These are phyloP conservation scores for Hypomesus transpacificus DNA, from an alignment of 2,113 vertebrate genomes.

Conservation along the genomic window DNA sequence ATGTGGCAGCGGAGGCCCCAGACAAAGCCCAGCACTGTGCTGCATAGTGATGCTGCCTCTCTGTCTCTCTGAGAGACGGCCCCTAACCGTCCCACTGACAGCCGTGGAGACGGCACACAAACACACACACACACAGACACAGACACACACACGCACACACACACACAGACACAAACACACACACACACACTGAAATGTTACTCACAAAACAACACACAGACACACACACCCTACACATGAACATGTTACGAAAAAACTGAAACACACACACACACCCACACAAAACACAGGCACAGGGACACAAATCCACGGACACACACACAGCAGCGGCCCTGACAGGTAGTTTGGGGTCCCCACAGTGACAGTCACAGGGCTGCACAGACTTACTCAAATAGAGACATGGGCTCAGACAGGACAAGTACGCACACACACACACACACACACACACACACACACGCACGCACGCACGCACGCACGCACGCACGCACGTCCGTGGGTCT, in stretches of 20 bases:
- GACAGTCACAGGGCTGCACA: neutral
- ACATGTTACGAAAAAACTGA: neutral
- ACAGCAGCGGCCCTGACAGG: neutral
- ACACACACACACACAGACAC: neutral
- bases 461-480: constrained; percentile 2
- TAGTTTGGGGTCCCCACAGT: neutral
- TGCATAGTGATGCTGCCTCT: constrained; percentile 69
- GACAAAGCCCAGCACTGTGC: constrained; percentile 56
- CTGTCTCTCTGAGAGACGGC: constrained; percentile 51
- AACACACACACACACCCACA: neutral
- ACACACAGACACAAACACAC: neutral
- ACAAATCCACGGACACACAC: neutral
- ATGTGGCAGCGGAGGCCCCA: constrained; percentile 49
- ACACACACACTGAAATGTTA: neutral
- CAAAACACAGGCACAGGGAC: constrained; percentile 1
- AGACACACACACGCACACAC: neutral
- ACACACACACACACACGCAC: constrained; percentile 11
- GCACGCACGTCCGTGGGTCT: constrained; percentile 2
- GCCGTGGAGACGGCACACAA: constrained; percentile 9
- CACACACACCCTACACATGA: neutral
- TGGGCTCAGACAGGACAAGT: neutral
- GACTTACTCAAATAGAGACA: neutral
- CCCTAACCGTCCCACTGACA: constrained; percentile 20
- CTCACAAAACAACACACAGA: neutral
- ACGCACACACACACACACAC: constrained; percentile 11